Evolutionary conservation across 2,888 invertebrate species (phyloP).

Genomic region (Metallyticus violacea): DNA sequence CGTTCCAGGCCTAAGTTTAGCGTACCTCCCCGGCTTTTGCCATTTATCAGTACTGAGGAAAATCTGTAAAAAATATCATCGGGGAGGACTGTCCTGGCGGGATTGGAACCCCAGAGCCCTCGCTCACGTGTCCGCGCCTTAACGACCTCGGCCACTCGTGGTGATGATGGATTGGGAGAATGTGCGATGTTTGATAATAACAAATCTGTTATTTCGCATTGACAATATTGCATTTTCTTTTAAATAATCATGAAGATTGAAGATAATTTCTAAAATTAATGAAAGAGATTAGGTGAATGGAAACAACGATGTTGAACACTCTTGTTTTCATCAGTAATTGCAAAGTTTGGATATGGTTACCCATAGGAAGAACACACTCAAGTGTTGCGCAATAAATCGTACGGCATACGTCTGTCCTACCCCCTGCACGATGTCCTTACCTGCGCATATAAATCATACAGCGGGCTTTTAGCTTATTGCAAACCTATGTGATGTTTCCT

Average conservation of each 20-base stretch:
- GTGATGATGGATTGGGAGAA: no score
- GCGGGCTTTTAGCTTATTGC: background rate
- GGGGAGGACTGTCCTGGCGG: no score
- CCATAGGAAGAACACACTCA: background rate
- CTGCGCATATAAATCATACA: background rate
- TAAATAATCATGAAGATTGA: background rate
- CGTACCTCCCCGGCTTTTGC: no score
- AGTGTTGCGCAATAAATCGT: background rate
- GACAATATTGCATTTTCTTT: no score
- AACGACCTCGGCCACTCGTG: no score
- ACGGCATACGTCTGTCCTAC: background rate
- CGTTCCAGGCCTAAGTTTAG: no score
- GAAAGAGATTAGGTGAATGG: background rate
- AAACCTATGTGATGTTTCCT: background rate
- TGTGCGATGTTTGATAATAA: no score
- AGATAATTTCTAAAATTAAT: background rate
- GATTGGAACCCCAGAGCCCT: no score
- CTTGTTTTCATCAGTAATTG: background rate
- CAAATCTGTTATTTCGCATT: no score
- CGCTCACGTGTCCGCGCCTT: no score
- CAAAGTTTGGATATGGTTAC: background rate
- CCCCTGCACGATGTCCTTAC: background rate
- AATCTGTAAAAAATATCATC: no score
- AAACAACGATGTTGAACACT: background rate
- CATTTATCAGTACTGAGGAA: no score